Conservation (phyloP, 2,113 vertebrate genomes). For the human region GRCh38 chr9:74609001-74609500, state of each 20-base stretch:
- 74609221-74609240: constrained; percentile 46
- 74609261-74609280: neutral
- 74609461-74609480: no score
- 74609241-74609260: neutral
- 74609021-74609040: neutral
- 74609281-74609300: constrained; percentile 30
- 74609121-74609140: neutral
- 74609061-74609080: neutral
- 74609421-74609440: neutral
- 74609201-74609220: constrained; percentile 54
- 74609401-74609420: neutral
- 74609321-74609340: neutral
- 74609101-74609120: neutral
- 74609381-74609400: neutral
- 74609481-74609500: neutral
- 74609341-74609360: neutral
- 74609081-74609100: neutral
- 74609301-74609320: neutral
- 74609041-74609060: neutral
- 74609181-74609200: constrained; percentile 21
- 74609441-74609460: no score
- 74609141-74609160: neutral
- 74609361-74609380: neutral
- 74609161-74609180: neutral
- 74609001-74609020: neutral